Conservation (phyloP, 2,888 invertebrate genomes). For the Lasius platythorax region DNA sequence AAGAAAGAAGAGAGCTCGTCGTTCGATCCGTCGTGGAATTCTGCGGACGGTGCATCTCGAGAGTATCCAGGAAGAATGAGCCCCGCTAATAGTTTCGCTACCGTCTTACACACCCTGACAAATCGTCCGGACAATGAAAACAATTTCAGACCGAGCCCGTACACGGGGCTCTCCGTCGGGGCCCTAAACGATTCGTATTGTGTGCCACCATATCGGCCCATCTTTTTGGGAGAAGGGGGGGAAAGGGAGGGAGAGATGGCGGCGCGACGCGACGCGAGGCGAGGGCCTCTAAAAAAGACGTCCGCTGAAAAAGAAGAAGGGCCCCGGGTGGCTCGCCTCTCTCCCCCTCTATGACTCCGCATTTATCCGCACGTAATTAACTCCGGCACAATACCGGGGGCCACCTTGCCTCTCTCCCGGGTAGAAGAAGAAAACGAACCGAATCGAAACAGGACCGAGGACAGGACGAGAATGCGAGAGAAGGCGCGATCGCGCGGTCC, state of each 20-base stretch:
- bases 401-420: conserved; percentile 66
- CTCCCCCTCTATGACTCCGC: conserved; percentile 82
- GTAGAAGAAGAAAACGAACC: conserved; percentile 66
- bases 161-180: conserved; percentile 67
- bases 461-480: conserved; percentile 53
- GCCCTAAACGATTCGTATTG: conserved; percentile 83
- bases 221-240: conserved; percentile 59
- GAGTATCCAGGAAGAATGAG: conserved; percentile 45
- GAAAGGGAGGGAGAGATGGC: background rate
- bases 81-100: conserved; percentile 83
- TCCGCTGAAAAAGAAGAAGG: conserved; percentile 58
- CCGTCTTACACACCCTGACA: conserved; percentile 84
- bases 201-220: conserved; percentile 70
- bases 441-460: conserved; percentile 49
- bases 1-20: conserved; percentile 49
- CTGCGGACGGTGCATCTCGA: conserved; percentile 21
- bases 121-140: conserved; percentile 85
- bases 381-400: conserved; percentile 83
- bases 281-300: conserved; percentile 55
- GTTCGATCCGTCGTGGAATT: conserved; percentile 41
- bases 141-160: conserved; percentile 80
- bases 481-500: conserved; percentile 39
- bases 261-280: conserved; percentile 33
- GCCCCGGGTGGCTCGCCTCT: conserved; percentile 42
- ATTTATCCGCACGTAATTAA: conserved; percentile 85